phyloP scores from a whole-genome alignment of 1,140 invertebrate species.

The Pentalonia nigronervosa region DNA sequence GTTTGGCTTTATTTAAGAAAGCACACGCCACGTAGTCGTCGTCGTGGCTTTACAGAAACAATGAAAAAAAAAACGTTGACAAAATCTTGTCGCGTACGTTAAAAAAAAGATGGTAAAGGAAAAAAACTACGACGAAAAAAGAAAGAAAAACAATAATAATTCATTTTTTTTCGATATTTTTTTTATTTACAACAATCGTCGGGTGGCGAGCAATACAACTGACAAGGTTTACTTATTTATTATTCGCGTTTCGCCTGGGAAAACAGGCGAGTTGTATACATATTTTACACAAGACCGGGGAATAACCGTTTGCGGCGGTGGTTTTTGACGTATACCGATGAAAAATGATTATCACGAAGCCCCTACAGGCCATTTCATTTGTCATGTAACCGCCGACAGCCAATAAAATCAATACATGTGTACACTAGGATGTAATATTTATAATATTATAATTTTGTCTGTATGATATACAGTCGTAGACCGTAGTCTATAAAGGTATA shows the following conservation, averaged over 20 bases:
- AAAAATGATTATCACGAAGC: conserved; percentile 49
- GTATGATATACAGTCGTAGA: not conserved
- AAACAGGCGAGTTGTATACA: not conserved
- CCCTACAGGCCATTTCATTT: conserved; percentile 47
- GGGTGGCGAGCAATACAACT: conserved; percentile 21
- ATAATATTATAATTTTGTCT: conserved; percentile 10
- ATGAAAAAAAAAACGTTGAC: conserved; percentile 15
- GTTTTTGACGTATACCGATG: conserved; percentile 55
- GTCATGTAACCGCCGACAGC: conserved; percentile 47
- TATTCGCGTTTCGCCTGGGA: conserved; percentile 48
- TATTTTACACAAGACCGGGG: conserved; percentile 29
- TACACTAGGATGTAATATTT: conserved; percentile 8
- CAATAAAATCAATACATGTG: conserved; percentile 52
- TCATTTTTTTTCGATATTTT: conserved; percentile 44
- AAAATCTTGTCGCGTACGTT: not conserved
- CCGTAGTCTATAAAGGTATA: not conserved
- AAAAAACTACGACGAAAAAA: not conserved
- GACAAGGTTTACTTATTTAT: conserved; percentile 54
- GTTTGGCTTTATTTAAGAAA: conserved; percentile 8
- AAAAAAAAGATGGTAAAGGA: not conserved
- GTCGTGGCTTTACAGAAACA: not conserved
- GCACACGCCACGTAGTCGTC: not conserved
- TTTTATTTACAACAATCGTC: conserved; percentile 45
- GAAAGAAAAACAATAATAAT: conserved; percentile 43
- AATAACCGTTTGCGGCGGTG: not conserved